phyloP scores from a whole-genome alignment of 2,797 vertebrate species.

The Brachyalestes nurse region DNA sequence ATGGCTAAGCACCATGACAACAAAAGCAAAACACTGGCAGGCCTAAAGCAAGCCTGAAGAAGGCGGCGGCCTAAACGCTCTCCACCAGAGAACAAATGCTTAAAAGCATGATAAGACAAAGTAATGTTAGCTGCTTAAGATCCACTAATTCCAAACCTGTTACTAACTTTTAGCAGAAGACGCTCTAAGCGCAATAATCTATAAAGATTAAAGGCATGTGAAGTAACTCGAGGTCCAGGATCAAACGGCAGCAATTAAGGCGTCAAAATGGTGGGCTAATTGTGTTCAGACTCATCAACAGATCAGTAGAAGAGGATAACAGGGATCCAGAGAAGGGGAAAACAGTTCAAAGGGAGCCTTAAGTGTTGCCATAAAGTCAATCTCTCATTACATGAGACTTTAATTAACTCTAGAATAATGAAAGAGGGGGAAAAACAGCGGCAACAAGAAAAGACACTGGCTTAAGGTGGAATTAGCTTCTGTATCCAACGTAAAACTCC shows the following conservation, averaged over 20 bases:
- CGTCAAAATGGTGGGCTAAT: slow-evolving; percentile 82
- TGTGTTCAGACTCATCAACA: slow-evolving; percentile 77
- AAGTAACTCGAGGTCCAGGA: slow-evolving; percentile 68
- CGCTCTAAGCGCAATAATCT: slow-evolving; percentile 75
- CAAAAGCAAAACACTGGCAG: slow-evolving; percentile 66
- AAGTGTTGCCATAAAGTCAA: slow-evolving; percentile 60
- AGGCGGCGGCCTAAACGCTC: neutral
- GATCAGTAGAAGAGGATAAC: slow-evolving; percentile 52
- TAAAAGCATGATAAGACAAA: slow-evolving; percentile 32
- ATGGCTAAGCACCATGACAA: slow-evolving; percentile 73
- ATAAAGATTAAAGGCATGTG: slow-evolving; percentile 77
- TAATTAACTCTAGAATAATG: slow-evolving; percentile 57
- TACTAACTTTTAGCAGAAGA: slow-evolving; percentile 78
- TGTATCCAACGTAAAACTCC: slow-evolving; percentile 7
- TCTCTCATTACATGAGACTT: slow-evolving; percentile 57
- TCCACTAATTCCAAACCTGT: slow-evolving; percentile 80
- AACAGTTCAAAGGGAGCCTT: slow-evolving; percentile 50
- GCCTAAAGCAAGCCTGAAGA: neutral
- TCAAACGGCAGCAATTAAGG: slow-evolving; percentile 85
- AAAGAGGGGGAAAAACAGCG: slow-evolving; percentile 20
- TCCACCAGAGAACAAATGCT: neutral
- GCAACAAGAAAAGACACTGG: neutral
- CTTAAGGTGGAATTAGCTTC: slow-evolving; percentile 14
- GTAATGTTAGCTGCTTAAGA: slow-evolving; percentile 70
- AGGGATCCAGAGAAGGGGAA: slow-evolving; percentile 41